Evolutionary conservation across 2,888 invertebrate species (phyloP).

Genomic region (Brassicogethes aeneus): DNA sequence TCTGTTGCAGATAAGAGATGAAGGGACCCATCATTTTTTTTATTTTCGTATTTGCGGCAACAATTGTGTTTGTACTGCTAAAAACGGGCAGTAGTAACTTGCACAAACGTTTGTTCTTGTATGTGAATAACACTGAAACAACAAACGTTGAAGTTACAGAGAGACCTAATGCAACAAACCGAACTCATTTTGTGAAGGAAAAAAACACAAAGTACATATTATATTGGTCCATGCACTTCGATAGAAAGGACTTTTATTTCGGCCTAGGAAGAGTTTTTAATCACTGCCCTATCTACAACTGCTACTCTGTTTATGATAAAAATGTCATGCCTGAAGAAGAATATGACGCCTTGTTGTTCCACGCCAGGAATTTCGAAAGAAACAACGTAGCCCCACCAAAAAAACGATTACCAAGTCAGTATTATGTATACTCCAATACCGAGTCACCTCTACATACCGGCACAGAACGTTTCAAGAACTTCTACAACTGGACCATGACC

Average conservation of each 20-base stretch:
- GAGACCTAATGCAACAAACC: no score
- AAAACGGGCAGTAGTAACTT: no score
- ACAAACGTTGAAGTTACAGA: no score
- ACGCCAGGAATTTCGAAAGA: slow-evolving; percentile 34
- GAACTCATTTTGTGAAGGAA: not conserved
- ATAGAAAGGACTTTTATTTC: slow-evolving; percentile 16
- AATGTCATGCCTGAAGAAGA: slow-evolving; percentile 32
- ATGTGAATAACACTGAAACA: no score
- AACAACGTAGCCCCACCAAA: slow-evolving; percentile 29
- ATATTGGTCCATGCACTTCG: slow-evolving; percentile 25
- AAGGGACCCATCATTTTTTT: no score
- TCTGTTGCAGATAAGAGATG: no score
- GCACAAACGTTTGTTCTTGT: no score
- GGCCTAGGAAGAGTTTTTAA: slow-evolving; percentile 20
- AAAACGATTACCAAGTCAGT: slow-evolving; percentile 35
- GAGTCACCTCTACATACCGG: slow-evolving; percentile 35
- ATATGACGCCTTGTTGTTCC: slow-evolving; percentile 48
- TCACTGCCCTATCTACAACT: slow-evolving; percentile 37
- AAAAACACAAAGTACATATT: slow-evolving; percentile 16
- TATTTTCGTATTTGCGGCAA: no score
- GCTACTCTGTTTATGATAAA: slow-evolving; percentile 40
- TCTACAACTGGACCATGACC: slow-evolving; percentile 51
- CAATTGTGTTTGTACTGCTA: no score
- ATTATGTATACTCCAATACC: slow-evolving; percentile 44
- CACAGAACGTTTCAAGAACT: slow-evolving; percentile 27